Percentiles rank a stretch among this genome's conserved stretches.
Conservation (phyloP, 2,888 invertebrate species). For the Lypha dubia region DNA sequence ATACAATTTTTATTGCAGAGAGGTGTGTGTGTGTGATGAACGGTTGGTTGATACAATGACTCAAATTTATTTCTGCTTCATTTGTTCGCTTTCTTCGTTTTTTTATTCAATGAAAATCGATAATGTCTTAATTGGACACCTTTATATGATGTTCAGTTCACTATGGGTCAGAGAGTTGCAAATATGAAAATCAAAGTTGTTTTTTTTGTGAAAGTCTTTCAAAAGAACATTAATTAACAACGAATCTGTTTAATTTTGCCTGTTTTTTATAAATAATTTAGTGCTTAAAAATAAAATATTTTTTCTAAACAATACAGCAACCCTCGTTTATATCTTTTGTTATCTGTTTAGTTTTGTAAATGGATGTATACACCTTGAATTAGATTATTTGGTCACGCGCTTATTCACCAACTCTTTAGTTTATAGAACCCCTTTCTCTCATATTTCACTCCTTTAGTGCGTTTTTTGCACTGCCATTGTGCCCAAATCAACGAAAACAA, state of each 20-base stretch:
- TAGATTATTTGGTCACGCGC: constrained; percentile 65
- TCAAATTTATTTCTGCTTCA: constrained; percentile 35
- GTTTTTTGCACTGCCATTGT: constrained; percentile 27
- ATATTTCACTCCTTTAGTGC: neutral
- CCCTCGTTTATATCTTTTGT: neutral
- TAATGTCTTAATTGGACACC: constrained; percentile 72
- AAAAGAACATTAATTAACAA: no score
- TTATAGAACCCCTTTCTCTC: constrained; percentile 5
- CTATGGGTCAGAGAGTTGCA: neutral
- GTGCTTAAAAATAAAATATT: no score
- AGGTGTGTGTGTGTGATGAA: constrained; percentile 15
- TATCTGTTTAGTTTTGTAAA: constrained; percentile 4
- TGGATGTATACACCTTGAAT: constrained; percentile 23
- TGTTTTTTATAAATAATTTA: neutral
- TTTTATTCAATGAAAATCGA: constrained; percentile 61
- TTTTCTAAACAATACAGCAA: neutral
- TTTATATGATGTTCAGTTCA: constrained; percentile 48
- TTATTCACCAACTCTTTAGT: constrained; percentile 44
- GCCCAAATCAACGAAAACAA: constrained; percentile 47
- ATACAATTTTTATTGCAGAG: constrained; percentile 18
- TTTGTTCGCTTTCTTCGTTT: constrained; percentile 31
- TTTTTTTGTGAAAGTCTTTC: neutral
- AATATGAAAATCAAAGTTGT: neutral
- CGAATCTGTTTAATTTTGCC: no score
- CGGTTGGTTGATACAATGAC: constrained; percentile 35